These are phyloP conservation scores for Geopemphigus sp. DNA, from an alignment of 1,140 invertebrate species.

Conservation along the genomic window DNA sequence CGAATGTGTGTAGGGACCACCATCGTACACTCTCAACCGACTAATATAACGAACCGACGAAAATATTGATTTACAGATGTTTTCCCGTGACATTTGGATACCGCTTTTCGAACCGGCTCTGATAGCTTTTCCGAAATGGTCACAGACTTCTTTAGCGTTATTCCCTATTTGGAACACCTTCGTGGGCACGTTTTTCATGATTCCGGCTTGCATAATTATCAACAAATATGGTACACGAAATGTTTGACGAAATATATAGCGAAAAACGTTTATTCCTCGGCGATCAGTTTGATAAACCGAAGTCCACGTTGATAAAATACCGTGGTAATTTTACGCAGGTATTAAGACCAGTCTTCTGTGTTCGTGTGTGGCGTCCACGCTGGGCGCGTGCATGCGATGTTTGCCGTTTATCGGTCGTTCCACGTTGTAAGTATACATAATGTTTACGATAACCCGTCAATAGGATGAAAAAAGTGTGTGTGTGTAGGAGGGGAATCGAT, in stretches of 20 bases:
- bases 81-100: not conserved
- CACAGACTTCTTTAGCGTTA: not conserved
- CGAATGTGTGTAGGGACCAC: too few species aligned
- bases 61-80: conserved; percentile 1
- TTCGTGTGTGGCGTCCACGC: not conserved
- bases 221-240: not conserved
- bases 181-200: not conserved
- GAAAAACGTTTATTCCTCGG: too few species aligned
- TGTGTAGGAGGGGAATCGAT: too few species aligned
- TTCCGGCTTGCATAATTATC: not conserved
- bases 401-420: not conserved
- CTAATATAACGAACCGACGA: not conserved
- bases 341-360: not conserved
- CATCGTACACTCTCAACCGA: too few species aligned
- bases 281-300: too few species aligned
- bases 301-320: too few species aligned
- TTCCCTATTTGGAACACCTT: not conserved
- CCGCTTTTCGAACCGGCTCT: not conserved
- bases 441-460: too few species aligned
- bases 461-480: too few species aligned
- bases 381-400: not conserved
- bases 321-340: not conserved
- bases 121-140: too few species aligned
- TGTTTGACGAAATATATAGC: too few species aligned
- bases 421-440: not conserved